A percentile compares a stretch with the other conserved stretches of the same genome.
Evolutionary conservation across 64 coral and sea anemone species (phyloP).

Genomic region (Montipora sp.): DNA sequence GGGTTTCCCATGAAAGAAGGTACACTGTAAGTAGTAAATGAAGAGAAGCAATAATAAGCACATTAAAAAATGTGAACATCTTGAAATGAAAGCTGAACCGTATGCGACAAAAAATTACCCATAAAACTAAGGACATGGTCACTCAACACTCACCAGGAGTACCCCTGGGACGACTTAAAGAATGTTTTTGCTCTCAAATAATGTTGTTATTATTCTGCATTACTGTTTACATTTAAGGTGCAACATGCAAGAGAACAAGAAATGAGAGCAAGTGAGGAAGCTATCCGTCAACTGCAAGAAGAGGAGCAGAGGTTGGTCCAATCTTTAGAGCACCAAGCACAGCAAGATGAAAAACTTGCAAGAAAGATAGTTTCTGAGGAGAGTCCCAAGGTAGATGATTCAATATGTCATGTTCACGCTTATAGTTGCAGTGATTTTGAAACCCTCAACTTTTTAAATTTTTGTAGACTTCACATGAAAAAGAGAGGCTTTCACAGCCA

Average conservation of each 20-base stretch:
- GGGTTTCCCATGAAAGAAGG: no score
- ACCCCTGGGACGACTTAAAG: no score
- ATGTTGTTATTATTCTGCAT: no score
- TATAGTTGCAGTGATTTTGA: not conserved
- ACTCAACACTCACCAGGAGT: no score
- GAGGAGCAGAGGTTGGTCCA: constrained; percentile 57
- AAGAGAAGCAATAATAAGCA: no score
- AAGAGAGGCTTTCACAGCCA: not conserved
- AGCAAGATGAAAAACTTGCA: constrained; percentile 85
- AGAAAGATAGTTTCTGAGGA: constrained; percentile 59
- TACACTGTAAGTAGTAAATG: no score
- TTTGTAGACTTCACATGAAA: constrained; percentile 19
- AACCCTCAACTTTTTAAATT: not conserved
- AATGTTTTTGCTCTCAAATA: no score
- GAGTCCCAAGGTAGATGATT: constrained; percentile 33
- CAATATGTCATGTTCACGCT: no score
- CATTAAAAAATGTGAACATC: no score
- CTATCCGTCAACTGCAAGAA: constrained; percentile 66
- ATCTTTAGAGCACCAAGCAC: constrained; percentile 58
- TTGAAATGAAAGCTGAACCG: no score
- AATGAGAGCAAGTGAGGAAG: constrained; percentile 77
- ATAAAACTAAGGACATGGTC: no score
- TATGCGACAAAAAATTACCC: no score
- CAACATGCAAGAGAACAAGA: constrained; percentile 81
- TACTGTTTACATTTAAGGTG: constrained; percentile 45